These are phyloP conservation scores for Trididemnum nubilum DNA, from an alignment of 23 tunicate species.

Conservation along the genomic window DNA sequence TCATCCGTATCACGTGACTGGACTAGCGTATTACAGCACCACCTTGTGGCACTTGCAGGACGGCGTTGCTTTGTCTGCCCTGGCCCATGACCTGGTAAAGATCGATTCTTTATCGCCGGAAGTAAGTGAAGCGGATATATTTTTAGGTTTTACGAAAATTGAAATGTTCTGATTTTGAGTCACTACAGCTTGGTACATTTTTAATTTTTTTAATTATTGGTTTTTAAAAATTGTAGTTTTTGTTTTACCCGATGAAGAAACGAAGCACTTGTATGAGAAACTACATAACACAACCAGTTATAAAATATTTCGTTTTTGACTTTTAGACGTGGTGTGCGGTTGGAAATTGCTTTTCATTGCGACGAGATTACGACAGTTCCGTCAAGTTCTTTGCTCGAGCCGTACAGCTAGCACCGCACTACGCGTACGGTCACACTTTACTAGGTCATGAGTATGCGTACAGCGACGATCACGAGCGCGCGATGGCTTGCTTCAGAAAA, in stretches of 20 bases:
- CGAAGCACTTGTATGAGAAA: too few species aligned
- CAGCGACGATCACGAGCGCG: constrained; percentile 87
- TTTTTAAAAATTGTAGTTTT: neutral
- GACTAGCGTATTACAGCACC: constrained; percentile 89
- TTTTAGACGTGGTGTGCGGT: constrained; percentile 93
- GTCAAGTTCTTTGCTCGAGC: constrained; percentile 82
- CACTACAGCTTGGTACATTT: neutral
- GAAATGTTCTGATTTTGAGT: too few species aligned
- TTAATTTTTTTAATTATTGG: too few species aligned
- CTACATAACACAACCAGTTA: too few species aligned
- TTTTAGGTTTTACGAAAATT: neutral
- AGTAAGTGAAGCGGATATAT: constrained; percentile 33
- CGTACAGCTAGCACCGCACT: constrained; percentile 76
- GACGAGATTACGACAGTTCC: constrained; percentile 82
- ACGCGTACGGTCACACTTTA: constrained; percentile 82
- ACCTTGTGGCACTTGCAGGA: constrained; percentile 86
- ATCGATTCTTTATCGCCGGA: constrained; percentile 75
- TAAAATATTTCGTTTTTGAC: neutral
- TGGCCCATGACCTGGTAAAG: constrained; percentile 66
- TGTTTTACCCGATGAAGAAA: too few species aligned
- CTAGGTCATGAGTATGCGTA: constrained; percentile 88
- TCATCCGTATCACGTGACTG: constrained; percentile 68
- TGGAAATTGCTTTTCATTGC: constrained; percentile 93
- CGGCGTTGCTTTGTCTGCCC: constrained; percentile 65
- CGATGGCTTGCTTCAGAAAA: constrained; percentile 67